Conservation (phyloP, 2,888 invertebrate genomes). For the Petrophora chlorosata region DNA sequence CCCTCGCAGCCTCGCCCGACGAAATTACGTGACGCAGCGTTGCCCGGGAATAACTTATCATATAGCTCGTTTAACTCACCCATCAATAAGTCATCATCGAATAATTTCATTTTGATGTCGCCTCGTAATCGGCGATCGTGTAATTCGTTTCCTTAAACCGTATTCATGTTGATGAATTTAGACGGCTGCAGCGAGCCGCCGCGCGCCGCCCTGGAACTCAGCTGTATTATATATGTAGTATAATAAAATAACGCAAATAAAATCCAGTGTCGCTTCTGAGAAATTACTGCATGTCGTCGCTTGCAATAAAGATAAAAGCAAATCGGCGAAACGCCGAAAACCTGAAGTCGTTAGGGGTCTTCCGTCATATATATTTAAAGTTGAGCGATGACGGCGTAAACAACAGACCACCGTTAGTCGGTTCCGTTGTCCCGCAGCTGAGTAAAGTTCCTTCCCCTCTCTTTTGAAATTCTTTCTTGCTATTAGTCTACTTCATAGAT, state of each 20-base stretch:
- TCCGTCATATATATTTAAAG: constrained; percentile 10
- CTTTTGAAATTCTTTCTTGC: no score
- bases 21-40: constrained; percentile 52
- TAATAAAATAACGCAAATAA: constrained; percentile 19
- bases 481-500: no score
- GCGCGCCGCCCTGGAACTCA: constrained; percentile 9
- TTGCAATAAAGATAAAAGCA: constrained; percentile 26
- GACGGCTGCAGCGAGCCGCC: constrained; percentile 16
- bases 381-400: constrained; percentile 6
- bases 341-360: constrained; percentile 14
- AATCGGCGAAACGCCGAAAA: constrained; percentile 24
- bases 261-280: constrained; percentile 19
- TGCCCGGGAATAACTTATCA: constrained; percentile 58
- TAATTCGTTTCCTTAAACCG: constrained; percentile 44
- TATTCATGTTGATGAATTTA: constrained; percentile 39
- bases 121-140: constrained; percentile 43
- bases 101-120: constrained; percentile 57
- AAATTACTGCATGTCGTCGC: constrained; percentile 7
- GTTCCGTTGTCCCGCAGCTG: background rate
- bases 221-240: constrained; percentile 3
- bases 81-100: constrained; percentile 56
- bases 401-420: background rate
- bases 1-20: constrained; percentile 38
- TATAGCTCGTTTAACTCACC: constrained; percentile 57
- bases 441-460: no score